Conservation (phyloP, 1,140 invertebrate species). For the Pteromalus puparum region DNA sequence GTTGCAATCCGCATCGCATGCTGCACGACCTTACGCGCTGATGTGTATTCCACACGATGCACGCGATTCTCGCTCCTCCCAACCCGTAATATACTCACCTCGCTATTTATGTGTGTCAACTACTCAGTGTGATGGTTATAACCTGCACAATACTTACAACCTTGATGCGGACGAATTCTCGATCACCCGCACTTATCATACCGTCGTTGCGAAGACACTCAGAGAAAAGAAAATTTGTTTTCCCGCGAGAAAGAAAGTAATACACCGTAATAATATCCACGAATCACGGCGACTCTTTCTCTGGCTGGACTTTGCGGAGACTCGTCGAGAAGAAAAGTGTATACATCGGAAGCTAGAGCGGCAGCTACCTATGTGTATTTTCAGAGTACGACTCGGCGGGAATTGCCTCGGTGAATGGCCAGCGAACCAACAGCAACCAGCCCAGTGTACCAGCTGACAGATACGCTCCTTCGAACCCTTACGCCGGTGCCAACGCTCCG, state of each 20-base stretch:
- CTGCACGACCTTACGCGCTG: constrained; percentile 2
- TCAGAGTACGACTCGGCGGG: constrained; percentile 71
- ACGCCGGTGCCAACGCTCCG: constrained; percentile 70
- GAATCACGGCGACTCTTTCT: constrained; percentile 19
- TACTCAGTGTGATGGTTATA: neutral
- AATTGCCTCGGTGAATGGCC: constrained; percentile 67
- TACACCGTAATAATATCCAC: no score
- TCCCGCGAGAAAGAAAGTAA: neutral
- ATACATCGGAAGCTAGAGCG: constrained; percentile 3
- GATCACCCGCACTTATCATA: no score
- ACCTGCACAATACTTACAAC: no score
- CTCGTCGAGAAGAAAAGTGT: neutral
- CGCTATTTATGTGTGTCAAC: neutral
- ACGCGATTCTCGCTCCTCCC: neutral
- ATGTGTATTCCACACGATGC: neutral
- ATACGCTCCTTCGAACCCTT: constrained; percentile 64
- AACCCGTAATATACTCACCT: no score
- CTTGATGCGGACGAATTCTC: no score
- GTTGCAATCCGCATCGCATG: neutral
- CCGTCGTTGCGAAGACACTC: constrained; percentile 30
- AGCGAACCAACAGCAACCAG: constrained; percentile 52
- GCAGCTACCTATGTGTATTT: constrained; percentile 58
- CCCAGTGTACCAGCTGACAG: constrained; percentile 47
- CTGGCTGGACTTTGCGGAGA: constrained; percentile 33
- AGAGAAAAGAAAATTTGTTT: constrained; percentile 25